These are phyloP conservation scores for Cremastinae sp. DNA, from an alignment of 2,888 invertebrate genomes.

Conservation along the genomic window DNA sequence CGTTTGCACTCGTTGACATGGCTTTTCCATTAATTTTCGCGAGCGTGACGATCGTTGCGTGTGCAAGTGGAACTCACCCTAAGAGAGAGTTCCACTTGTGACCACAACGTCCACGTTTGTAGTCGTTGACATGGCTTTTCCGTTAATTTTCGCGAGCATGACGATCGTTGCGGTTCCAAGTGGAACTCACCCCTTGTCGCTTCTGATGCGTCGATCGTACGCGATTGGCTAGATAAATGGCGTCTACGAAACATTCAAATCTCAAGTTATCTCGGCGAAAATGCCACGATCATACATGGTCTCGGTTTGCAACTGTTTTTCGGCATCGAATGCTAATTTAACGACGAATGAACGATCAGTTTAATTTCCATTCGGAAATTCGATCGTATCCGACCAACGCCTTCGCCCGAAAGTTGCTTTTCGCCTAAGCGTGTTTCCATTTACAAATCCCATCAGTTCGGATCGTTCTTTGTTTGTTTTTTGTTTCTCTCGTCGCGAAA, in stretches of 20 bases:
- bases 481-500: not conserved
- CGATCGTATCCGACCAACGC: not conserved
- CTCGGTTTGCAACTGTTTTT: not conserved
- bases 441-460: conserved; percentile 7
- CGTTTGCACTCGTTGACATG: no score
- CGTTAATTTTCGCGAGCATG: no score
- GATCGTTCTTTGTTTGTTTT: conserved; percentile 14
- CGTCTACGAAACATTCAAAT: conserved; percentile 36
- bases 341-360: conserved; percentile 4
- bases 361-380: not conserved
- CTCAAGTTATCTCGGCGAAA: conserved; percentile 23
- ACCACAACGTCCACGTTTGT: no score
- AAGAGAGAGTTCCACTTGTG: no score
- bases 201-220: conserved; percentile 12
- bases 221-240: conserved; percentile 42
- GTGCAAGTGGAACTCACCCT: no score
- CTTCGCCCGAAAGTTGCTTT: conserved; percentile 20
- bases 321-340: not conserved
- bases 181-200: no score
- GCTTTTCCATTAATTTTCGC: no score
- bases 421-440: conserved; percentile 3
- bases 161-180: no score
- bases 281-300: conserved; percentile 25
- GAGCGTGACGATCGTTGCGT: no score
- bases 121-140: no score